Conservation (phyloP, 2,888 invertebrate species). For the Lasiommata megera region DNA sequence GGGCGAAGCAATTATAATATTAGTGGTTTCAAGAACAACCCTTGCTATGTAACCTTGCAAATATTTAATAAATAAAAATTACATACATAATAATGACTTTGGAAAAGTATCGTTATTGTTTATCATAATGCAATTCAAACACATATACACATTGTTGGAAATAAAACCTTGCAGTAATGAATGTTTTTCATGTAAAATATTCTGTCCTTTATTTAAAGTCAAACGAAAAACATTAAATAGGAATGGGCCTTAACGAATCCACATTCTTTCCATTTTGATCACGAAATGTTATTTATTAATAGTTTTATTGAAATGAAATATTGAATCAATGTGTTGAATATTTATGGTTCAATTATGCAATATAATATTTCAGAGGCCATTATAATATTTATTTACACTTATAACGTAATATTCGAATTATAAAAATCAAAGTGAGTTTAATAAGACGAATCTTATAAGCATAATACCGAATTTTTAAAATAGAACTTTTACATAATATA, state of each 20-base stretch:
- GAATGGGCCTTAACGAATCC: background rate
- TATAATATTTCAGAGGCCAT: background rate
- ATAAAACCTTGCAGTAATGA: background rate
- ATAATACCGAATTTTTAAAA: too few relatives aligned
- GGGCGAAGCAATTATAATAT: too few relatives aligned
- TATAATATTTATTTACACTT: background rate
- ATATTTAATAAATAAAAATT: too few relatives aligned
- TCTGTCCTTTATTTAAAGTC: background rate
- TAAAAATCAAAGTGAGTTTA: too few relatives aligned
- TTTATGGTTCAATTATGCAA: background rate
- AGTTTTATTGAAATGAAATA: slow-evolving; percentile 4
- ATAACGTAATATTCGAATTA: background rate
- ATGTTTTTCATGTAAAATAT: background rate
- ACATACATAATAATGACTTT: too few relatives aligned
- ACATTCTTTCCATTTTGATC: slow-evolving; percentile 4
- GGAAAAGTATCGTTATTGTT: too few relatives aligned
- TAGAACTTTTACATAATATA: too few relatives aligned
- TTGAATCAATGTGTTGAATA: background rate
- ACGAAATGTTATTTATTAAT: background rate
- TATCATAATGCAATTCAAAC: background rate
- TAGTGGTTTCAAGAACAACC: too few relatives aligned
- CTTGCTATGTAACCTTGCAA: too few relatives aligned
- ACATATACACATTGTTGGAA: background rate
- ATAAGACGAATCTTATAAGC: too few relatives aligned
- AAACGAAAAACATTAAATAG: slow-evolving; percentile 1